These are phyloP conservation scores for Saccostrea glomerata DNA, from an alignment of 1,140 invertebrate species.

Conservation along the genomic window DNA sequence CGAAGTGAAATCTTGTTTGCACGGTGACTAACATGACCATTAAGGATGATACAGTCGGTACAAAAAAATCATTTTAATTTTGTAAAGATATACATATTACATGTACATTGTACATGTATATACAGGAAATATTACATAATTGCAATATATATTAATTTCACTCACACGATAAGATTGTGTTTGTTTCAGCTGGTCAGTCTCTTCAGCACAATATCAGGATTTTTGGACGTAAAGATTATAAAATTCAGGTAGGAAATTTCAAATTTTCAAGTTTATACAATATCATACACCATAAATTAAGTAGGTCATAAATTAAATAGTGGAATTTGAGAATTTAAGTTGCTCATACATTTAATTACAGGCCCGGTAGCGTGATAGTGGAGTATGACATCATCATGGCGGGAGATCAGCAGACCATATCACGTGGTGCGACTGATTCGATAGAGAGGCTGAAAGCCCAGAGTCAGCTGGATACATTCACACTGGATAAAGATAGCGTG, in stretches of 20 bases:
- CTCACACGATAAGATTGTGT: not conserved
- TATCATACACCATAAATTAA: not conserved
- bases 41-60: no score
- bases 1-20: no score
- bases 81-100: no score
- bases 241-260: not conserved
- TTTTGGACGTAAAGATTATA: not conserved
- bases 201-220: not conserved
- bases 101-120: no score
- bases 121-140: no score
- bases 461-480: constrained; percentile 20
- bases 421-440: not conserved
- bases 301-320: no score
- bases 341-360: not conserved
- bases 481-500: constrained; percentile 14
- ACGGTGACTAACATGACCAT: no score
- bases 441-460: not conserved
- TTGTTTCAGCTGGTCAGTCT: not conserved
- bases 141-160: not conserved
- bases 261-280: not conserved
- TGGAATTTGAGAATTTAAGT: no score
- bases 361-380: constrained; percentile 41
- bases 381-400: constrained; percentile 37
- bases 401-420: constrained; percentile 3
- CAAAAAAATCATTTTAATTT: no score